Base-by-base conservation (phyloP, 1,140 invertebrate genomes). In the Mamestra configurata region DNA sequence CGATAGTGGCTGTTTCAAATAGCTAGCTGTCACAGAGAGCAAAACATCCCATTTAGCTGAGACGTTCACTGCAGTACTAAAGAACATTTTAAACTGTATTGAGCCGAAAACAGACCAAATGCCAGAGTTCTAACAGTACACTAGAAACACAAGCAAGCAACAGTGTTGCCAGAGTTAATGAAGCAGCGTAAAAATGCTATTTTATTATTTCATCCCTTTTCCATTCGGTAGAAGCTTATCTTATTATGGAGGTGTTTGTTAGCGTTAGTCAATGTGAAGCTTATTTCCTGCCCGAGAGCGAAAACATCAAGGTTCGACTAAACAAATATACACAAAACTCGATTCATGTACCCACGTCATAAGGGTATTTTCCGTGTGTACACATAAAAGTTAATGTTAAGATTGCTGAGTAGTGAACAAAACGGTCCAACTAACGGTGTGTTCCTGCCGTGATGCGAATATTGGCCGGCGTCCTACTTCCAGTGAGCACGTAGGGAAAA, bases 331-430 rank as follows among this genome's bases (percentile, higher is more conserved):
- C 55, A 70, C 66, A 77, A 57, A 46, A 40, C 20, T 71, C 46
- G 18, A 82, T 66, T 71, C 64, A 59, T 57, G 55, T 68, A 40
- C 70, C 59, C 53, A 80, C 31, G 64, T 78, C 73, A 71, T 71
- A 71, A 53, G 68, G 68, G 68, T 71, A 53, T 53, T 71, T 71
- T 77, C 72, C 40, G 46, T 53, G 37, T 82, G 64, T 24, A 46
- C 64, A 71, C 80, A 78, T 84, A 82, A 84, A 84, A 84, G 75
- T 80, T 82, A 84, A 82, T 82, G 83, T 66, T 83, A 61, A 84
- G 70, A 82, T 80, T 83, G 73, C 68, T 78, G 55, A 80, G 68
- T 77, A 80, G 66, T 73, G 68, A 80, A 53, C 70, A 79, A 78
- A 81, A 68, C 61, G 57, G 70, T 53, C 75, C 75, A 55, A 51